These are phyloP conservation scores for Brenthis daphne DNA, from an alignment of 2,888 invertebrate species.

Conservation along the genomic window DNA sequence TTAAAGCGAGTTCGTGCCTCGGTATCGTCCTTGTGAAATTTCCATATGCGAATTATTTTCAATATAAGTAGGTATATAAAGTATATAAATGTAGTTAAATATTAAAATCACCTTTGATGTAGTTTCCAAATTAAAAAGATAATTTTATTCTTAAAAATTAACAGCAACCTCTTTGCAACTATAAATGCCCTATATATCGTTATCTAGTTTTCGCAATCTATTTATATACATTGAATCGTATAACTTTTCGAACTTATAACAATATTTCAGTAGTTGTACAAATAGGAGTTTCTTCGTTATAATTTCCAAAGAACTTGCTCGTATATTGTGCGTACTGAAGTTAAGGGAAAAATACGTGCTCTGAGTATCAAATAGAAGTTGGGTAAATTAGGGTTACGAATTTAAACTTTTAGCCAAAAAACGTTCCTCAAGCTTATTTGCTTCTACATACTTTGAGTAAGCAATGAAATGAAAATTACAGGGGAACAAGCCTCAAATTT, in stretches of 20 bases:
- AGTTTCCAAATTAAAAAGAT: too few species aligned
- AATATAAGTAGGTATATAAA: too few species aligned
- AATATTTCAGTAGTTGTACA: conserved; percentile 41
- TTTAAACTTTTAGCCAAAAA: conserved; percentile 37
- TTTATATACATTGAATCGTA: not conserved
- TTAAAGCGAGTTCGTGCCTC: too few species aligned
- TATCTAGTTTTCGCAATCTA: not conserved
- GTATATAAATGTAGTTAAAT: too few species aligned
- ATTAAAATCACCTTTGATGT: too few species aligned
- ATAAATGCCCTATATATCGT: conserved; percentile 5
- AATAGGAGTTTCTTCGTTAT: conserved; percentile 44
- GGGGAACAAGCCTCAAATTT: not conserved
- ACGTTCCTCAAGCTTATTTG: conserved; percentile 17
- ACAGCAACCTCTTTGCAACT: not conserved
- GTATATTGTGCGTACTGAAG: conserved; percentile 46
- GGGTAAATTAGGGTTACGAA: conserved; percentile 47
- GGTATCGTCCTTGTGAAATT: too few species aligned
- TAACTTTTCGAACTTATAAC: conserved; percentile 36
- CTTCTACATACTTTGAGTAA: conserved; percentile 2
- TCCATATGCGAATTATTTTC: too few species aligned
- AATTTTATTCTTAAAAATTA: too few species aligned
- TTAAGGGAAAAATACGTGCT: conserved; percentile 54
- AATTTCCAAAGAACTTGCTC: conserved; percentile 47
- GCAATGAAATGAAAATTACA: conserved; percentile 20
- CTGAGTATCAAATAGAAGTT: conserved; percentile 45